Percentiles rank a stretch among this genome's conserved stretches.
Conservation (phyloP, 1,140 invertebrate genomes). For the Periplaneta americana region DNA sequence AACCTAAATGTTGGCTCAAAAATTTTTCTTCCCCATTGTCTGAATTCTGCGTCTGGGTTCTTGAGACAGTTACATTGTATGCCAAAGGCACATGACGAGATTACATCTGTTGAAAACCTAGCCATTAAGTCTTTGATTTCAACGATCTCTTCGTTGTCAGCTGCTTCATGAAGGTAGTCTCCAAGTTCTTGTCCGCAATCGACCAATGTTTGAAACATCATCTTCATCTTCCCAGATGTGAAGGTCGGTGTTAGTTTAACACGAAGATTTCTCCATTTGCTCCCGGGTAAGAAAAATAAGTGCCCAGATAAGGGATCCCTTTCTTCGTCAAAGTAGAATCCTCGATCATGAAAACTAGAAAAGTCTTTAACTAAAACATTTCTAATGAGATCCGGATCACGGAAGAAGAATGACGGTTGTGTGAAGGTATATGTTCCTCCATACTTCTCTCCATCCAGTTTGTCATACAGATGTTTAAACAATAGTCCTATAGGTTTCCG, state of each 20-base stretch:
- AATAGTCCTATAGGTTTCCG: not conserved
- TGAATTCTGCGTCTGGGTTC: too few species aligned
- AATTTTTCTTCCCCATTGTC: conserved; percentile 36
- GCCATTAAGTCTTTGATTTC: conserved; percentile 12
- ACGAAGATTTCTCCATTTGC: conserved; percentile 41
- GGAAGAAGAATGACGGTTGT: conserved; percentile 38
- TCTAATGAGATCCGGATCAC: conserved; percentile 44
- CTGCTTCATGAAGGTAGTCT: conserved; percentile 5
- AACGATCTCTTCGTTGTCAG: not conserved
- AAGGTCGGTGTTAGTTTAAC: conserved; percentile 40
- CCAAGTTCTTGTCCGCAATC: too few species aligned
- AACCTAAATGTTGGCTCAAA: conserved; percentile 21
- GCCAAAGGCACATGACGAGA: conserved; percentile 40
- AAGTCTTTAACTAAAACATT: conserved; percentile 43
- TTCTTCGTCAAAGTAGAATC: conserved; percentile 38
- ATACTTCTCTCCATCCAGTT: conserved; percentile 32
- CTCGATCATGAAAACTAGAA: conserved; percentile 39
- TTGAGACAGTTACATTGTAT: too few species aligned
- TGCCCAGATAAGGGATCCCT: conserved; percentile 16
- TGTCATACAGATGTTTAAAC: conserved; percentile 24
- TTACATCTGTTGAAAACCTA: conserved; percentile 19
- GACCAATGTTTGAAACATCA: too few species aligned
- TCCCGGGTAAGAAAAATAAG: conserved; percentile 4
- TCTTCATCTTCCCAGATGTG: too few species aligned
- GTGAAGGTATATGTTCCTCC: conserved; percentile 42